Evolutionary conservation across 2,888 invertebrate genomes (phyloP).

Genomic region (Tipula helvola): DNA sequence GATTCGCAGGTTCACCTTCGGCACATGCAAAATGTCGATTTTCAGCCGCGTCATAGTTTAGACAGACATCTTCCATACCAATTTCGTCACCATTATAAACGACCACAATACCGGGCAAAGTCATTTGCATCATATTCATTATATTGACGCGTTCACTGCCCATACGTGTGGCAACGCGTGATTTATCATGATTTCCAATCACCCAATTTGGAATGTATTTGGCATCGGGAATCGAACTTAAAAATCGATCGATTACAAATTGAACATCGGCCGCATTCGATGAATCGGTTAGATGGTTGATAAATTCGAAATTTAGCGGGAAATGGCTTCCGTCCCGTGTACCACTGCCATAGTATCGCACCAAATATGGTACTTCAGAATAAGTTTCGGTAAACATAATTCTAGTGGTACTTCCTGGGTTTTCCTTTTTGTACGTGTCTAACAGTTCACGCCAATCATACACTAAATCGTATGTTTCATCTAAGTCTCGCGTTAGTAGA

Average conservation of each 20-base stretch:
- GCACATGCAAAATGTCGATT: background rate
- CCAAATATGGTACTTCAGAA: background rate
- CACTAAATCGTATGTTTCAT: conserved; percentile 44
- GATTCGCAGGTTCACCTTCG: background rate
- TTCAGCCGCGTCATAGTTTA: background rate
- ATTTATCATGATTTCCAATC: background rate
- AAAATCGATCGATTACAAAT: background rate
- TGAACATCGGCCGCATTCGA: background rate
- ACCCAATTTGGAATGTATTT: background rate
- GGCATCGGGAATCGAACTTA: background rate
- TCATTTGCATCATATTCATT: conserved; percentile 37
- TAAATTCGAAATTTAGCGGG: background rate
- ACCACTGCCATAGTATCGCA: conserved; percentile 29
- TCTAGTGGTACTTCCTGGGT: background rate
- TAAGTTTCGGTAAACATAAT: background rate
- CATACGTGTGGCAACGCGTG: background rate
- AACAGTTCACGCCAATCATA: conserved; percentile 34
- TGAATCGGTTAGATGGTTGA: background rate
- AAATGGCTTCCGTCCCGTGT: conserved; percentile 20
- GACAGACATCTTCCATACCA: background rate
- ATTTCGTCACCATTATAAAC: background rate
- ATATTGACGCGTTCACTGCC: background rate
- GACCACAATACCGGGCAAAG: conserved; percentile 41
- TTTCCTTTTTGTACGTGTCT: background rate
- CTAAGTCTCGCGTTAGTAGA: conserved; percentile 45